A percentile compares a stretch with the other conserved stretches of the same genome.
Evolutionary conservation across 2,797 vertebrate species (phyloP).

Genomic region (Clarias fuscus): DNA sequence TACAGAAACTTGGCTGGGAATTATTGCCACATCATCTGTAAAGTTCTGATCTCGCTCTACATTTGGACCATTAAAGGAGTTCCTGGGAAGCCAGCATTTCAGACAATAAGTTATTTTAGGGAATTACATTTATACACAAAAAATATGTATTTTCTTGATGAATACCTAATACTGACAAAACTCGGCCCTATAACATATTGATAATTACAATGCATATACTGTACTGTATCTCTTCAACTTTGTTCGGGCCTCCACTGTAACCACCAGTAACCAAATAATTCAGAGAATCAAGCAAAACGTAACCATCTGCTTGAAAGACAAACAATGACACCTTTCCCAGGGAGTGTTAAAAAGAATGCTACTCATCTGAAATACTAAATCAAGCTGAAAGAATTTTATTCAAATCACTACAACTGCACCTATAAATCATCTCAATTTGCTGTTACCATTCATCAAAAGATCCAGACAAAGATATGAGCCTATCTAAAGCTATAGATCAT

Average conservation of each 20-base stretch:
- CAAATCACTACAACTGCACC: constrained; percentile 39
- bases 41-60: no score
- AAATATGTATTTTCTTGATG: not conserved
- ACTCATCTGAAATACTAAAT: constrained; percentile 33
- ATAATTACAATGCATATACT: not conserved
- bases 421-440: constrained; percentile 48
- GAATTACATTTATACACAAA: no score
- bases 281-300: constrained; percentile 24
- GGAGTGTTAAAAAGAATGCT: constrained; percentile 44
- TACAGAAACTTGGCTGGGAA: no score
- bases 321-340: constrained; percentile 49
- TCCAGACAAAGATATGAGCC: not conserved
- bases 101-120: no score
- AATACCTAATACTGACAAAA: constrained; percentile 2
- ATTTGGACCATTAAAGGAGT: no score
- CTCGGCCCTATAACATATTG: not conserved
- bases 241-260: not conserved
- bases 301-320: not conserved
- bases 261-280: constrained; percentile 41
- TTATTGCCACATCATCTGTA: no score
- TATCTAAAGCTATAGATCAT: not conserved
- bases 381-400: constrained; percentile 53
- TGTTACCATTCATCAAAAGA: not conserved
- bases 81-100: no score
- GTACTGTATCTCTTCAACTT: not conserved